Conservation (phyloP, 1,140 invertebrate genomes). For the Phymastichus coffea region DNA sequence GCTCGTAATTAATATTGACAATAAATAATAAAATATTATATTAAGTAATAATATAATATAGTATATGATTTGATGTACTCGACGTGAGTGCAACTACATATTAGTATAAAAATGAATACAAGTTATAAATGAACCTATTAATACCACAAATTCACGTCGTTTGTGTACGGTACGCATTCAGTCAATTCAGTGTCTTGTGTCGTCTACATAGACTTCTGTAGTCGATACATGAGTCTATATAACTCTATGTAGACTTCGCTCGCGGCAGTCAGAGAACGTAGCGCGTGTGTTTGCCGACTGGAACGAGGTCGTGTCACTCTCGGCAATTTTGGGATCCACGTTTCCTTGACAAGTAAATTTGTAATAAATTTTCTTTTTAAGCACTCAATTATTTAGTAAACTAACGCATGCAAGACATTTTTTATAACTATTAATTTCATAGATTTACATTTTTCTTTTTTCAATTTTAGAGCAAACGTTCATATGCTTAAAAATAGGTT, state of each 20-base stretch:
- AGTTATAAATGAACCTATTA: too few relatives aligned
- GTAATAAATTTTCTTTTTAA: background rate
- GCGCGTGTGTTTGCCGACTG: background rate
- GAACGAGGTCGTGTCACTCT: constrained; percentile 10
- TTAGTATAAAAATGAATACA: too few relatives aligned
- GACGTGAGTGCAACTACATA: too few relatives aligned
- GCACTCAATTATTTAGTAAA: background rate
- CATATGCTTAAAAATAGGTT: constrained; percentile 11
- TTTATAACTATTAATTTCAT: background rate
- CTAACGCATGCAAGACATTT: background rate
- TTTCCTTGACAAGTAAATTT: constrained; percentile 15
- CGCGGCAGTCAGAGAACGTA: too few relatives aligned
- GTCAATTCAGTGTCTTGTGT: too few relatives aligned
- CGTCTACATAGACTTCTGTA: background rate
- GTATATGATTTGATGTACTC: too few relatives aligned
- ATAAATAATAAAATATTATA: too few relatives aligned
- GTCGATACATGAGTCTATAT: background rate
- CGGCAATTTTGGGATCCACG: constrained; percentile 14
- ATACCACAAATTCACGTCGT: too few relatives aligned
- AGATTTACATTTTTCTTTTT: background rate
- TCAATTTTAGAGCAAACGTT: background rate
- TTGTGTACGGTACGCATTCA: too few relatives aligned
- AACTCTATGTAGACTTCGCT: background rate
- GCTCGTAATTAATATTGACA: too few relatives aligned
- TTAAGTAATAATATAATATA: too few relatives aligned